These are phyloP conservation scores for Coenonympha arcania DNA, from an alignment of 2,888 invertebrate species.

Conservation along the genomic window DNA sequence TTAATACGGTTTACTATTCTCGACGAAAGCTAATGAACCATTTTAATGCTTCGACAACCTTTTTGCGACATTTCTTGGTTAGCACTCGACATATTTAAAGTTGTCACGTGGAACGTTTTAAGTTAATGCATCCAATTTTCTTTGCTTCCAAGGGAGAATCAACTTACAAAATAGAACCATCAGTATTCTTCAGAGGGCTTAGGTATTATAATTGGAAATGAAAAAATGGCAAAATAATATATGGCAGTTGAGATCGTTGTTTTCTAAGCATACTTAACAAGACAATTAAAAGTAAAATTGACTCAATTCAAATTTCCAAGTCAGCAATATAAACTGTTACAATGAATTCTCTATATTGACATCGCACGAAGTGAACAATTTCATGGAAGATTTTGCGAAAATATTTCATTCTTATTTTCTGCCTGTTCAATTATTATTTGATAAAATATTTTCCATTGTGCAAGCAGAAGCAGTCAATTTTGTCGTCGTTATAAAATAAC, in stretches of 20 bases:
- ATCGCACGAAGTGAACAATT: not conserved
- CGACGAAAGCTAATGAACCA: no score
- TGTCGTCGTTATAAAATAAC: not conserved
- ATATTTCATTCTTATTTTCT: not conserved
- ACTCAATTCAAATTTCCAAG: not conserved
- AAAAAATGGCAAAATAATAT: not conserved
- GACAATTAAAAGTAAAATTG: not conserved
- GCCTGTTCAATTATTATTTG: not conserved
- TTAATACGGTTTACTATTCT: not conserved
- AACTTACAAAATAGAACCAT: not conserved
- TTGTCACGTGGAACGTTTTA: slow-evolving; percentile 1
- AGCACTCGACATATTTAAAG: not conserved
- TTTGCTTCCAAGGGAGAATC: not conserved
- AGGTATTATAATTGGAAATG: not conserved
- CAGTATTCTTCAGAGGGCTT: not conserved
- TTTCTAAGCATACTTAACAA: no score
- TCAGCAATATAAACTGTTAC: not conserved
- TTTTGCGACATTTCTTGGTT: not conserved
- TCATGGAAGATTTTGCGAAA: not conserved
- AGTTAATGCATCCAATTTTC: slow-evolving; percentile 2
- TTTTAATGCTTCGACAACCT: not conserved
- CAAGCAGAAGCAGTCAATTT: not conserved
- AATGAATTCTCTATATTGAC: not conserved
- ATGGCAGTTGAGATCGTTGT: not conserved
- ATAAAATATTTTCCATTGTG: not conserved